These are phyloP conservation scores for Vultur gryphus DNA, from an alignment of 2,797 vertebrate species.

Conservation along the genomic window DNA sequence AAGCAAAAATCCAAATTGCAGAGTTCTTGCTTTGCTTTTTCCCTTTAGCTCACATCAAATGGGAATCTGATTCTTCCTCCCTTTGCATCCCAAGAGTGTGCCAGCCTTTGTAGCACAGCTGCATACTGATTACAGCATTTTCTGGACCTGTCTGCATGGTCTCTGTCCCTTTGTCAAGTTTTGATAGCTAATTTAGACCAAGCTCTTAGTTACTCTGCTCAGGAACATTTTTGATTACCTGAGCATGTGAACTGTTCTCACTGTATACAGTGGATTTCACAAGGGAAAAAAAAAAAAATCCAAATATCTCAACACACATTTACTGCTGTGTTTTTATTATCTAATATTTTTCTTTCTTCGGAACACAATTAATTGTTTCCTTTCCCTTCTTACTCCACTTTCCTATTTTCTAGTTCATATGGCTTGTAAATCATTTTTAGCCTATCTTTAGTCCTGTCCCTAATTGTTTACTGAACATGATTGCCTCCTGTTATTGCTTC, in stretches of 20 bases:
- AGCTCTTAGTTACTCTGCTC: not conserved
- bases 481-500: conserved; percentile 12
- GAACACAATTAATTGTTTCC: not conserved
- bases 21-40: not conserved
- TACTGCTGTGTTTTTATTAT: not conserved
- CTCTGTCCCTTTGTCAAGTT: not conserved
- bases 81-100: not conserved
- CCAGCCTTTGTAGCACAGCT: not conserved
- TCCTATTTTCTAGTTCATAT: conserved; percentile 44
- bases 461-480: conserved; percentile 30
- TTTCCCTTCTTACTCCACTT: not conserved
- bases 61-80: not conserved
- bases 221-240: not conserved
- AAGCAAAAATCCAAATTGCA: not conserved
- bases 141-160: not conserved
- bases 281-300: not conserved
- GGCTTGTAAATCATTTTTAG: conserved; percentile 24
- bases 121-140: not conserved
- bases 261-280: not conserved
- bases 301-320: not conserved
- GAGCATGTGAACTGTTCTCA: not conserved
- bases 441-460: not conserved
- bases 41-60: not conserved
- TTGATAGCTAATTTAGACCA: not conserved
- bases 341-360: not conserved